phyloP scores from a whole-genome alignment of 2,888 invertebrate genomes.

The Hermaeophaga mercurialis region DNA sequence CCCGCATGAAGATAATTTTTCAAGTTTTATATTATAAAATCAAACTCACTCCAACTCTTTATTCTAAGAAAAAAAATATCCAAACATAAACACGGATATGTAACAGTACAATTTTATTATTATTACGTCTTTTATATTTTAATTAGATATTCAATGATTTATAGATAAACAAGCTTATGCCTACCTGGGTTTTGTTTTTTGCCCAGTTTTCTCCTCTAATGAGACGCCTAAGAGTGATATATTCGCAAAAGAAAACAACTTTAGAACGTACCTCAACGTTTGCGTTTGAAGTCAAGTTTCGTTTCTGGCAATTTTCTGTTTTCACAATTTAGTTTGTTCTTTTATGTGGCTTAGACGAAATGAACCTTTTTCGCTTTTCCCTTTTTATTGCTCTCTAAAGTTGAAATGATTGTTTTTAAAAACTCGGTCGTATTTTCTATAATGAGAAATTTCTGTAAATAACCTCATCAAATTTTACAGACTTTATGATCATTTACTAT shows the following conservation, averaged over 20 bases:
- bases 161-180: too few relatives aligned
- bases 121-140: too few relatives aligned
- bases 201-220: too few relatives aligned
- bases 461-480: too few relatives aligned
- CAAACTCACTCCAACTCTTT: too few relatives aligned
- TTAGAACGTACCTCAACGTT: conserved; percentile 7
- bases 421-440: conserved; percentile 2
- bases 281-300: conserved; percentile 16
- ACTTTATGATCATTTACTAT: not conserved
- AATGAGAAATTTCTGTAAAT: conserved; percentile 1
- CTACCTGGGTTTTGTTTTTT: too few relatives aligned
- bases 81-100: too few relatives aligned
- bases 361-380: conserved; percentile 12
- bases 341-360: conserved; percentile 16
- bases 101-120: too few relatives aligned
- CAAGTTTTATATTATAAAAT: too few relatives aligned
- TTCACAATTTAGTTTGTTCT: conserved; percentile 18
- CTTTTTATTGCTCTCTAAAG: conserved; percentile 8
- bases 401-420: conserved; percentile 13
- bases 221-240: not conserved
- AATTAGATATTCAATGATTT: too few relatives aligned
- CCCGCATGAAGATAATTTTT: too few relatives aligned
- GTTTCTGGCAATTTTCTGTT: conserved; percentile 17
- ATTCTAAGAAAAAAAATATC: too few relatives aligned
- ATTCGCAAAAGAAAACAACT: not conserved